Evolutionary conservation across 2,888 invertebrate genomes (phyloP).

Genomic region (Philonicus albiceps): DNA sequence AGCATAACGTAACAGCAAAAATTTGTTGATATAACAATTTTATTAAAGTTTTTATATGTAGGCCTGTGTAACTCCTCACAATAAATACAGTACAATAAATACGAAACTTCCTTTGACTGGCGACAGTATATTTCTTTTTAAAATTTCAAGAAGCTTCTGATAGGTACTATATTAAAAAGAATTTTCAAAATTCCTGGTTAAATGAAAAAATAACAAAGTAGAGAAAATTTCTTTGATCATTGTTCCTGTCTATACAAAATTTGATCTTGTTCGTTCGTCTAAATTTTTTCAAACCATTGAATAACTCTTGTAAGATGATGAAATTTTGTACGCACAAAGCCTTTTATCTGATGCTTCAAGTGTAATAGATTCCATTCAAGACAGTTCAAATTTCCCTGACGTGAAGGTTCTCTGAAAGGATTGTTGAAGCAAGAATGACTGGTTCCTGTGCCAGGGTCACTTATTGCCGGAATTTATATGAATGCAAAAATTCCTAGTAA

Average conservation of each 20-base stretch:
- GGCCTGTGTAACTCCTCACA: too few species aligned
- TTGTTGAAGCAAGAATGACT: not conserved
- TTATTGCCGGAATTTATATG: not conserved
- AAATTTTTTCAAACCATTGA: not conserved
- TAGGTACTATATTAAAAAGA: not conserved
- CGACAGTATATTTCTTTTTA: too few species aligned
- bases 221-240: not conserved
- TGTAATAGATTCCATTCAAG: not conserved
- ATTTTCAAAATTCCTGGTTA: not conserved
- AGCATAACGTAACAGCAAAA: too few species aligned
- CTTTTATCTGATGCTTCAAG: not conserved
- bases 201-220: not conserved
- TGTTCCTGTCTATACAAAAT: not conserved
- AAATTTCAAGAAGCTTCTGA: too few species aligned
- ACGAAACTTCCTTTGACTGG: too few species aligned
- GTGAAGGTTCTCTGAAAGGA: not conserved
- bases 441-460: not conserved
- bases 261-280: not conserved
- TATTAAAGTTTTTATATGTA: too few species aligned
- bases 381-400: not conserved
- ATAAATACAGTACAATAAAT: too few species aligned
- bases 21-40: too few species aligned
- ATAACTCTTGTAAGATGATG: not conserved
- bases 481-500: not conserved
- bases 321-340: not conserved